Evolutionary conservation across 2,797 vertebrate genomes (phyloP), one percentile per base, ranked within the genome.

Genomic region (Chloroceryle inda): DNA sequence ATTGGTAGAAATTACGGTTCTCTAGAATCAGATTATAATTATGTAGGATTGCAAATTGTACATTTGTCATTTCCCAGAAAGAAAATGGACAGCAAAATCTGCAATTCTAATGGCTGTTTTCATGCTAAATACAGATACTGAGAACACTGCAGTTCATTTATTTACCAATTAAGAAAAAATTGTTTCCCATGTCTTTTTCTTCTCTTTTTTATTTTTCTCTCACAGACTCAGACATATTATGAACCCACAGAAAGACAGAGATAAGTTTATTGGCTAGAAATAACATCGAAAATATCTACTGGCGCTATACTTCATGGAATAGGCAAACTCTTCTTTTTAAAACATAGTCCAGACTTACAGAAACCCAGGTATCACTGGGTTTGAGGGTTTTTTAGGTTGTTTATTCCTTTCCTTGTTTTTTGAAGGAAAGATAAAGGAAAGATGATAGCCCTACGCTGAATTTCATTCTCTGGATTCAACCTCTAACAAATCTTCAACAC

Each of bases 31-130:
- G 55, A 79, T 88, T 77, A 56, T 88, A 95, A 92, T 96, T 96
- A 84, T 29, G 84, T 4, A 95, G 79, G 66, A 75, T 42, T 79
- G 82, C 50, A 96, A 94, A 92, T 49, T 85, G 87, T 89, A 88
- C 15, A 3, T 94, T 94, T 84, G 37, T 86, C 66, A 37, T 68
- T 83, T 92, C 76, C 63, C 68, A 52, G 59, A 93, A 89, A 89
- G 53, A 94, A 96, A 94, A 92, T 7, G 69, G 78, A 75, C 24
- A 89, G 87, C 29, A 75, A 92, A 93, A 95, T 91, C 92, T 94
- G 78, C 91, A 84, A 92, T 81, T 94, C 77, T 88, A 95, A 81
- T 63, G 79, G 42, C 31, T 94, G 82, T 76, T 95, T 91, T 94
- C 56, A 37, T 29, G 52, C 71, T 62, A 87, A 89, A 92, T 73